Conservation (phyloP, 2,113 vertebrate species). For the Anolis sagrei region DNA sequence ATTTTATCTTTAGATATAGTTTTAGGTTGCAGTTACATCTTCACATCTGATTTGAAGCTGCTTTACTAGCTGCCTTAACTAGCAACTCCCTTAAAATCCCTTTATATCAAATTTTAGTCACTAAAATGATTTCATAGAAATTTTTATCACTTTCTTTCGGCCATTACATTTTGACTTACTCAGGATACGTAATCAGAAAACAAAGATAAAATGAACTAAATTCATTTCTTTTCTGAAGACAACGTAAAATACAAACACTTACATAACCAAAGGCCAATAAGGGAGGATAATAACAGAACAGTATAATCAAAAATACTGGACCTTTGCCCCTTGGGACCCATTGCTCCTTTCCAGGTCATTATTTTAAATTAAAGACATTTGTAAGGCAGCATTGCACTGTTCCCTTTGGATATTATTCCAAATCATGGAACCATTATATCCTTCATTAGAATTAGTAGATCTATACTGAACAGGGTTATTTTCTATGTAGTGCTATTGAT, state of each 20-base stretch:
- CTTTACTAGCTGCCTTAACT: too few relatives aligned
- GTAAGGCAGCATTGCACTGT: slow-evolving; percentile 16
- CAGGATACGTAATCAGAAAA: slow-evolving; percentile 51
- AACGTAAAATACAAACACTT: slow-evolving; percentile 49
- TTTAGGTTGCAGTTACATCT: too few relatives aligned
- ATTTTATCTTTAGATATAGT: too few relatives aligned
- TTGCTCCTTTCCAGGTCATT: slow-evolving; percentile 35
- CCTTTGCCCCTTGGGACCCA: slow-evolving; percentile 39
- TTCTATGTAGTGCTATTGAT: slow-evolving; percentile 22
- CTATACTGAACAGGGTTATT: slow-evolving; percentile 9
- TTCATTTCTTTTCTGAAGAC: neutral
- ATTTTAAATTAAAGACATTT: slow-evolving; percentile 60
- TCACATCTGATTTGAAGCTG: too few relatives aligned
- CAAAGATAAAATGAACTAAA: too few relatives aligned
- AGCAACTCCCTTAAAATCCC: too few relatives aligned
- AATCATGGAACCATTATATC: slow-evolving; percentile 39
- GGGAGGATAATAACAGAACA: slow-evolving; percentile 33
- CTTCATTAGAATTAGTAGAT: slow-evolving; percentile 43
- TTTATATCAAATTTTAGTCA: too few relatives aligned
- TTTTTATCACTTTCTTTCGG: slow-evolving; percentile 34
- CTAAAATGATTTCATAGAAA: too few relatives aligned
- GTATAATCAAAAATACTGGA: slow-evolving; percentile 31
- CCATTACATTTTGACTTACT: slow-evolving; percentile 46
- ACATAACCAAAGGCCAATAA: slow-evolving; percentile 26
- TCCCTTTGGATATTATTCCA: slow-evolving; percentile 38